Evolutionary conservation across 1,140 invertebrate species (phyloP).

Genomic region (Matsumurasca onukii): DNA sequence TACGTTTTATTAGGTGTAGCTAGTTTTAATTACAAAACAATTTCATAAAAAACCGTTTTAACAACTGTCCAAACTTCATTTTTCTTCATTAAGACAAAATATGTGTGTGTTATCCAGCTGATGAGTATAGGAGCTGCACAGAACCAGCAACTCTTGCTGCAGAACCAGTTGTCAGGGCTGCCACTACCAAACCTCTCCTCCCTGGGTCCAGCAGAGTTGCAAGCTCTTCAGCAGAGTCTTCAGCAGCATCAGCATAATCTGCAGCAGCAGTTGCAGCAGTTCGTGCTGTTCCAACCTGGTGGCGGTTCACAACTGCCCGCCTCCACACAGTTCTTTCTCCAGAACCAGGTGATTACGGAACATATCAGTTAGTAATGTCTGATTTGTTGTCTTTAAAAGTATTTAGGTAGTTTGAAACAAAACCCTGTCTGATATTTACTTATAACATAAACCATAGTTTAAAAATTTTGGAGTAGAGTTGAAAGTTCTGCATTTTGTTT

Average conservation of each 20-base stretch:
- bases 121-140: slow-evolving; percentile 52
- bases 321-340: slow-evolving; percentile 74
- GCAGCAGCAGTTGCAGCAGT: slow-evolving; percentile 70
- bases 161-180: slow-evolving; percentile 50
- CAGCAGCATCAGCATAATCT: slow-evolving; percentile 66
- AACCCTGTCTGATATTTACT: no score
- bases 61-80: no score
- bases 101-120: slow-evolving; percentile 48
- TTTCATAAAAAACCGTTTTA: no score
- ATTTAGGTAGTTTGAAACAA: no score
- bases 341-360: slow-evolving; percentile 67
- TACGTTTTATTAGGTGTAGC: no score
- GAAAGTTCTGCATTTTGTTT: no score
- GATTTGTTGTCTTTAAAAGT: no score
- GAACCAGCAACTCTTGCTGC: slow-evolving; percentile 50
- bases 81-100: no score
- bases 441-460: no score
- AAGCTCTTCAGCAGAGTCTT: slow-evolving; percentile 62
- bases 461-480: no score
- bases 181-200: slow-evolving; percentile 50
- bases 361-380: no score
- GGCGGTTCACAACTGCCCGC: slow-evolving; percentile 50
- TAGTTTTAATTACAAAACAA: no score
- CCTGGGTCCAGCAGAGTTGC: slow-evolving; percentile 60
- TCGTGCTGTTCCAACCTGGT: slow-evolving; percentile 65